Evolutionary conservation across 2,113 vertebrate genomes (phyloP).

Genomic region (Semicossyphus pulcher): DNA sequence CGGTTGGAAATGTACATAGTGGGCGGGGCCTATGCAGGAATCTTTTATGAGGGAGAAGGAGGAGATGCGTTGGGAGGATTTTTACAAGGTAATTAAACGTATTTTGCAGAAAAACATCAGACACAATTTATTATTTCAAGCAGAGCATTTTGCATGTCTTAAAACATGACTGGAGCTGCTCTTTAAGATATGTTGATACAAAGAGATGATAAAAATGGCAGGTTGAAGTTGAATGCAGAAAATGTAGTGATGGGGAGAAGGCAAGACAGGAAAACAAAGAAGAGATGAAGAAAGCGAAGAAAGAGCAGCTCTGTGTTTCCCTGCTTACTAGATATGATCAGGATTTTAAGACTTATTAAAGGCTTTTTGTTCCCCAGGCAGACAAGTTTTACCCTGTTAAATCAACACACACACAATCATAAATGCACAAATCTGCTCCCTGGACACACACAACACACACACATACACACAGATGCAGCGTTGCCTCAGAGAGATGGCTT

Average conservation of each 20-base stretch:
- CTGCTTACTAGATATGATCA: not conserved
- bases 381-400: conserved; percentile 13
- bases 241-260: not conserved
- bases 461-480: conserved; percentile 10
- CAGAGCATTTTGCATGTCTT: too few relatives aligned
- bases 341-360: conserved; percentile 12
- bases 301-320: not conserved
- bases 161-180: too few relatives aligned
- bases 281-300: not conserved
- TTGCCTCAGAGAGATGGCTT: conserved; percentile 62
- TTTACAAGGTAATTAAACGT: too few relatives aligned
- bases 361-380: conserved; percentile 17
- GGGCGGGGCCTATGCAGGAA: too few relatives aligned
- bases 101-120: too few relatives aligned
- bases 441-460: conserved; percentile 4
- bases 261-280: not conserved
- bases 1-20: too few relatives aligned
- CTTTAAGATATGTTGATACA: too few relatives aligned
- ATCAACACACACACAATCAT: conserved; percentile 23
- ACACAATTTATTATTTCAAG: too few relatives aligned
- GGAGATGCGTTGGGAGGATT: too few relatives aligned
- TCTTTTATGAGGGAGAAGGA: too few relatives aligned
- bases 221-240: not conserved
- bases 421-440: conserved; percentile 17
- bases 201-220: not conserved